phyloP scores from a whole-genome alignment of 2,888 invertebrate genomes.

The Agonopterix arenella region DNA sequence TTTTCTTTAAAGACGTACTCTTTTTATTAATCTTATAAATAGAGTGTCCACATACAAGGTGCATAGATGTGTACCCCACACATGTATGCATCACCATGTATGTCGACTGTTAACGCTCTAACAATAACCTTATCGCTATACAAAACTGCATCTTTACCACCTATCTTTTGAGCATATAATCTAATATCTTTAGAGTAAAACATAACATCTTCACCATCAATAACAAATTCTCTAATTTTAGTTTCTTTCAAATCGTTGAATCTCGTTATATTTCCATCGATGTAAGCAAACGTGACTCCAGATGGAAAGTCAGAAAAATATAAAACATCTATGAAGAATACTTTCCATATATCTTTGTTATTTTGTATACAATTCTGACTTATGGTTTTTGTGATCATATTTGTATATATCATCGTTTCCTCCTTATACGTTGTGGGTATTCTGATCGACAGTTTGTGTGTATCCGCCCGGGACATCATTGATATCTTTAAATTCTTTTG shows the following conservation, averaged over 20 bases:
- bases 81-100: constrained; percentile 36
- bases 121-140: constrained; percentile 22
- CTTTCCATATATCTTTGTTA: constrained; percentile 30
- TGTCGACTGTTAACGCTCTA: constrained; percentile 42
- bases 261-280: constrained; percentile 30
- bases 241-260: constrained; percentile 53
- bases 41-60: too few relatives aligned
- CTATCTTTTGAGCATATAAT: constrained; percentile 43
- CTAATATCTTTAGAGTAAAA: constrained; percentile 51
- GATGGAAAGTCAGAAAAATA: constrained; percentile 45
- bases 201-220: constrained; percentile 41
- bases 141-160: constrained; percentile 34
- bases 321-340: constrained; percentile 45
- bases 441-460: too few relatives aligned
- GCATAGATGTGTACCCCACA: too few relatives aligned
- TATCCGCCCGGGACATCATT: too few relatives aligned
- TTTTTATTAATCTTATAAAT: constrained; percentile 39
- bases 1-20: too few relatives aligned
- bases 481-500: too few relatives aligned
- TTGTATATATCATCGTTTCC: too few relatives aligned
- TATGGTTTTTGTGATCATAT: too few relatives aligned
- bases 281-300: constrained; percentile 39
- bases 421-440: too few relatives aligned
- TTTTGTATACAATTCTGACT: constrained; percentile 17
- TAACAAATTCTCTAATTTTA: constrained; percentile 49